Evolutionary conservation across 1,140 invertebrate genomes (phyloP), one percentile per base, ranked within the genome.

Genomic region (Lepidostoma basale): DNA sequence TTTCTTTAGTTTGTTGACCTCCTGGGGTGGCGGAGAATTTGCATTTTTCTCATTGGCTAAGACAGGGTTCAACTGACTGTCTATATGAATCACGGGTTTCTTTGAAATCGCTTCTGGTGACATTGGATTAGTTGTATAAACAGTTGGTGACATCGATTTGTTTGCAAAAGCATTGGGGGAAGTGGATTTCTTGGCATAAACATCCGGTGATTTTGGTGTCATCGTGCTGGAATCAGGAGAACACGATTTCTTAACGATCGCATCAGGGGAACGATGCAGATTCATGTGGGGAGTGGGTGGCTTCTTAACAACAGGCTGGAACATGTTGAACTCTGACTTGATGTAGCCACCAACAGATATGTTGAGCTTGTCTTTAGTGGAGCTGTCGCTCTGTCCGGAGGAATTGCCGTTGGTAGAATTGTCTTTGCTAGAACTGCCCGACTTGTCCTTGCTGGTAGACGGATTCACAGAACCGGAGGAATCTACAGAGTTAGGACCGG

Each of bases 1-100:
- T 74, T 88, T 88, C 56, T 84, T 82, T 52, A 84, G 25, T 1
- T 77, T 77, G 8, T 80, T 74, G 49, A 79, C 77, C 1, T 77
- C 77, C 4, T 76, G 76, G 10, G 78, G 62, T 36, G 75, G 69
- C 4, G 77, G 77, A 1, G 77, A 75, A 3, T 77, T 73, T 10
- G 74, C 56, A 45, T 77, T 69, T 45, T 69, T 44, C 10, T 68
- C 62, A 16, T 28, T 28, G 18, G 52, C 33, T 28, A 14, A 39
- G 3, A 56, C 42, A 1, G 71, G 67, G 30, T 69, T 62, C 3
- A 73, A 20, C 33, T 73, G 72, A 47, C 56, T 67, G 20, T 70
- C 72, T 12, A 73, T 65, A 39, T 66, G 54, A n/a, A 73, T 54
- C 12, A 68, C 59, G 12, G 68, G 66, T 23, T 68, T 73, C 52